Percentiles rank a stretch among this genome's conserved stretches.
These are phyloP conservation scores for Alligator mississippiensis DNA, from an alignment of 2,113 vertebrate species.

Conservation along the genomic window DNA sequence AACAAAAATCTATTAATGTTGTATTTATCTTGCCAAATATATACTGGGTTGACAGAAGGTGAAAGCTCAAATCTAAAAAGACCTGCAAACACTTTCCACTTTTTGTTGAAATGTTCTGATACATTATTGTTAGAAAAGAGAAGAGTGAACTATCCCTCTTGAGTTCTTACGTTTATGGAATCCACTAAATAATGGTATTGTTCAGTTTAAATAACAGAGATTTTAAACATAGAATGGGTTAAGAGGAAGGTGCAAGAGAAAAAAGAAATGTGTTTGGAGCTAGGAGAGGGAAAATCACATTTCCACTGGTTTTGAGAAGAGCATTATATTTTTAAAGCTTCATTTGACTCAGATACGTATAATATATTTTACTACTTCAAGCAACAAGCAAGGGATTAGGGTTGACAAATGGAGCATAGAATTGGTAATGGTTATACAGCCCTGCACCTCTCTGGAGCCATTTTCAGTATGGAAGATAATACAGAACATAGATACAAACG, in stretches of 20 bases:
- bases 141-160: neutral
- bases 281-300: neutral
- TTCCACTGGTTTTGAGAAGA: neutral
- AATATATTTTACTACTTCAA: neutral
- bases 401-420: neutral
- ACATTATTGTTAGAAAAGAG: neutral
- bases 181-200: constrained; percentile 10
- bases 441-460: neutral
- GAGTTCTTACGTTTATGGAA: neutral
- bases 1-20: neutral
- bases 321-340: neutral
- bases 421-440: neutral
- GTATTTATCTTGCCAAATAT: constrained; percentile 6
- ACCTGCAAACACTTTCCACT: neutral
- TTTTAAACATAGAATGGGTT: neutral
- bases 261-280: neutral
- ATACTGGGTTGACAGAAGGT: neutral
- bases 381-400: neutral
- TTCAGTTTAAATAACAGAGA: constrained; percentile 11
- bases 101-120: neutral
- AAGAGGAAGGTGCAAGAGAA: neutral
- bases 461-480: neutral
- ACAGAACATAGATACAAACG: neutral
- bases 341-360: constrained; percentile 1
- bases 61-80: neutral